These are phyloP conservation scores for Stictonetta naevosa DNA, from an alignment of 2,113 vertebrate species.

Conservation along the genomic window DNA sequence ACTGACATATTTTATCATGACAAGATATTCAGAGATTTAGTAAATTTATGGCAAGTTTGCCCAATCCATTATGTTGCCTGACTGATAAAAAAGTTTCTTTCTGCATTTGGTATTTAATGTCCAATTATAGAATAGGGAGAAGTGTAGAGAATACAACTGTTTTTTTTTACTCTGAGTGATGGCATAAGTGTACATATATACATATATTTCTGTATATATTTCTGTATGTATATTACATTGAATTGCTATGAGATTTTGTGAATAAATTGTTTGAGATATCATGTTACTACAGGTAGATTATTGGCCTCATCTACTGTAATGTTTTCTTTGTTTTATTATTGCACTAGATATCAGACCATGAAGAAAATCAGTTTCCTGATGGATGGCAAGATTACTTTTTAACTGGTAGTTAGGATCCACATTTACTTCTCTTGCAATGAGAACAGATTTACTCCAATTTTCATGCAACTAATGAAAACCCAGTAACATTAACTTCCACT, in stretches of 20 bases:
- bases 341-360: neutral
- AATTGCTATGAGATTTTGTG: neutral
- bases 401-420: neutral
- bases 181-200: neutral
- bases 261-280: neutral
- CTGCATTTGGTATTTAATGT: neutral
- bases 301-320: fast-evolving
- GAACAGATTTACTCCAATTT: neutral
- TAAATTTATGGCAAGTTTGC: conserved; percentile 33
- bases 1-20: neutral
- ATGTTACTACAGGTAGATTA: neutral
- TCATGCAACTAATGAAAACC: neutral
- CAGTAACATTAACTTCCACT: neutral
- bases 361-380: neutral
- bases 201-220: too few species aligned
- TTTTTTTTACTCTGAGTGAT: neutral
- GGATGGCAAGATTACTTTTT: neutral
- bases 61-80: conserved; percentile 3
- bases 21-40: conserved; percentile 52
- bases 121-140: neutral
- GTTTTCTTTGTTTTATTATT: neutral
- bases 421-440: neutral
- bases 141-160: neutral
- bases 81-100: conserved; percentile 31
- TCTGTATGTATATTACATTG: neutral